Conservation (phyloP, 2,888 invertebrate genomes). For the Euphydryas editha region DNA sequence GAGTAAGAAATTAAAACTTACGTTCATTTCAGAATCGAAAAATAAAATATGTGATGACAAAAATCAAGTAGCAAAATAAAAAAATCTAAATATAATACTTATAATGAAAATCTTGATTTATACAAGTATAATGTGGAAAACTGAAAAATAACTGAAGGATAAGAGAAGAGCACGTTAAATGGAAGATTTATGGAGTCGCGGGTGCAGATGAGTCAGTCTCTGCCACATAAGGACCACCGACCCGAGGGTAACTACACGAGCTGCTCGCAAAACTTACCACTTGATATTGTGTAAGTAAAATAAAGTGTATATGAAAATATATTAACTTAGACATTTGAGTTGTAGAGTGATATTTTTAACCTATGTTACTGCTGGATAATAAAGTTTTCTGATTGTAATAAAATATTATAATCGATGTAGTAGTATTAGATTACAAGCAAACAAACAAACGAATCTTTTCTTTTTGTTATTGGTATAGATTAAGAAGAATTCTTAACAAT, state of each 20-base stretch:
- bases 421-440: too few species aligned
- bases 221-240: constrained; percentile 65
- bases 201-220: constrained; percentile 71
- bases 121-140: constrained; percentile 26
- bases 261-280: constrained; percentile 79
- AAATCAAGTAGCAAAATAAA: constrained; percentile 15
- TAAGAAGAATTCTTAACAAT: too few species aligned
- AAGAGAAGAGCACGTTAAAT: constrained; percentile 51
- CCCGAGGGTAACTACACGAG: constrained; percentile 74
- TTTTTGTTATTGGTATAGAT: too few species aligned
- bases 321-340: too few species aligned
- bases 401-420: too few species aligned
- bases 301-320: not conserved
- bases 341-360: too few species aligned
- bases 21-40: constrained; percentile 30
- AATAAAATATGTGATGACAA: constrained; percentile 20
- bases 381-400: too few species aligned
- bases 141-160: constrained; percentile 13
- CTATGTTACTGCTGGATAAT: too few species aligned
- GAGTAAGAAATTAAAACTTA: not conserved
- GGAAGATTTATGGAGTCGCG: constrained; percentile 75
- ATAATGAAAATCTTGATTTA: not conserved
- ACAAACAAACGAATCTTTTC: too few species aligned
- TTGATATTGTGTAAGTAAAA: constrained; percentile 79
- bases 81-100: not conserved